phyloP scores from a whole-genome alignment of 2,113 vertebrate species.

The Nyctereutes procyonoides region DNA sequence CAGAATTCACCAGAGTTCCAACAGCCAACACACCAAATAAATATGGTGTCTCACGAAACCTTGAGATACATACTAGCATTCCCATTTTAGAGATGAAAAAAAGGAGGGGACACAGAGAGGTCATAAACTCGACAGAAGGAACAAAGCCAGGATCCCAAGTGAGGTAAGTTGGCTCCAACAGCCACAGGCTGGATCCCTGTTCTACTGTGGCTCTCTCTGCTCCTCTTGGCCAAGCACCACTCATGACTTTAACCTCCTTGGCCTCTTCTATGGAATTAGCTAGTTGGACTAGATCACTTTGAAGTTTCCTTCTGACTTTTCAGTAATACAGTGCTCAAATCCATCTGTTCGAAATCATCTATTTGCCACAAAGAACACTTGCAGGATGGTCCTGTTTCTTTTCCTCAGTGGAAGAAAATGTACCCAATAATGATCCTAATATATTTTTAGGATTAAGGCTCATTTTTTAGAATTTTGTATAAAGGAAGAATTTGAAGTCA shows the following conservation, averaged over 20 bases:
- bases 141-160: neutral
- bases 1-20: neutral
- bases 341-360: neutral
- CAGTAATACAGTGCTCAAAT: neutral
- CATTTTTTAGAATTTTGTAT: neutral
- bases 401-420: neutral
- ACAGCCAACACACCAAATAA: neutral
- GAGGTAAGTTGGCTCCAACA: neutral
- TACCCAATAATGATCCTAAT: neutral
- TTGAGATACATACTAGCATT: neutral
- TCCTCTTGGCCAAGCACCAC: neutral
- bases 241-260: neutral
- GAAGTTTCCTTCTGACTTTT: neutral
- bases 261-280: neutral
- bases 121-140: neutral
- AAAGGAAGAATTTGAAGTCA: neutral
- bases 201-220: neutral
- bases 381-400: neutral
- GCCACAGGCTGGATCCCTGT: neutral
- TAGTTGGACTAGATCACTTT: neutral
- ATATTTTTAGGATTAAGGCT: neutral
- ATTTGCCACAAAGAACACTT: neutral
- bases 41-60: neutral
- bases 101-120: neutral
- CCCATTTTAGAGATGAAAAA: slow-evolving; percentile 24